phyloP scores from a whole-genome alignment of 2,797 vertebrate species.

The Pseudochaenichthys georgianus region DNA sequence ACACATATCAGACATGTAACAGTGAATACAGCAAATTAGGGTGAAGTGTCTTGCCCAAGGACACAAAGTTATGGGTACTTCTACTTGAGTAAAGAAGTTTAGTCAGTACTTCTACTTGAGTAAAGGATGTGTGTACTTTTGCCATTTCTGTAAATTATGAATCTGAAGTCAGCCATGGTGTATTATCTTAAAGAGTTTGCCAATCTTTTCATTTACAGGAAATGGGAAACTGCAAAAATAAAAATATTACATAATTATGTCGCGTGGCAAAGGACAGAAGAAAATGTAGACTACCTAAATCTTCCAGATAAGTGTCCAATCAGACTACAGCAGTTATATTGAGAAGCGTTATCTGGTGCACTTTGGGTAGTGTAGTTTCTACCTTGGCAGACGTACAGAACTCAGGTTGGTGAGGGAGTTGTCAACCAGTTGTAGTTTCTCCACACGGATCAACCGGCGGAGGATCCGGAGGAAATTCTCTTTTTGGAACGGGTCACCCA shows the following conservation, averaged over 20 bases:
- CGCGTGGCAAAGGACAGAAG: not conserved
- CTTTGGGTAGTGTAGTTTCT: conserved; percentile 35
- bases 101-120: too few relatives aligned
- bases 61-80: too few relatives aligned
- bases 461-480: conserved; percentile 93
- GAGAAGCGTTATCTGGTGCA: conserved; percentile 7
- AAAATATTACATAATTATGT: not conserved
- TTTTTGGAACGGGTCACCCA: conserved; percentile 91
- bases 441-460: conserved; percentile 90
- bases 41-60: too few relatives aligned
- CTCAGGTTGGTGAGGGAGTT: conserved; percentile 92
- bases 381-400: conserved; percentile 95
- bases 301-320: not conserved
- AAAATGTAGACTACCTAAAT: not conserved
- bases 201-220: too few relatives aligned
- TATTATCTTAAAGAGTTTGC: too few relatives aligned
- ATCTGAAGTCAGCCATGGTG: not conserved
- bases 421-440: conserved; percentile 92
- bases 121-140: too few relatives aligned
- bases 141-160: too few relatives aligned
- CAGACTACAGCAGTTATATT: not conserved
- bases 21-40: too few relatives aligned
- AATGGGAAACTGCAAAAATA: too few relatives aligned
- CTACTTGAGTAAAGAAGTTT: too few relatives aligned
- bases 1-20: too few relatives aligned